Base-by-base conservation (phyloP, 2,888 invertebrate genomes). In the Synergus gifuensis region DNA sequence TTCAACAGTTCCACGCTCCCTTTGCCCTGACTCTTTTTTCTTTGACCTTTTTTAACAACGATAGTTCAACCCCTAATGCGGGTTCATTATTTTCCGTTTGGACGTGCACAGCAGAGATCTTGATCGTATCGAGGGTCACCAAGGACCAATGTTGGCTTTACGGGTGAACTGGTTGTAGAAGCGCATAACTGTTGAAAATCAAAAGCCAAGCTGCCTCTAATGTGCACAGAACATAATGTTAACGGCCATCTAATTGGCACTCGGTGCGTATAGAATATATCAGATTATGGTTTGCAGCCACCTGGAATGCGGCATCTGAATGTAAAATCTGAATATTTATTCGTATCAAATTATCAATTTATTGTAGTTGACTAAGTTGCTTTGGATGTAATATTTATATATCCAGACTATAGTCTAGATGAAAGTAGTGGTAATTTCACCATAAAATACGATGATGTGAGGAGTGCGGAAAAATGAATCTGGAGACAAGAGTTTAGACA, bases 221-320 rank as follows among this genome's bases (percentile, higher is more conserved):
- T 83, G 81, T 78, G 81, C 81, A 81, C 79, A 79, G 79, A 78
- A 84, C 80, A 84, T 83, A 87, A 87, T 87, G 87, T 85, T 87
- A 90, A 90, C 89, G 87, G 89, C 86, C 85, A 82, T 87, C 85
- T 89, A 90, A 90, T 90, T 90, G 89, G 85, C 83, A 86, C 88
- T 88, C 84, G 83, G 78, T 63, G 73, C 81, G 79, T 28, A 28
- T 28, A 28, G 84, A 84, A 86, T 89, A 22, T 60, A 60, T 60
- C 60, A 60, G 22, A 60, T 60, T 60, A 11, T 5, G 12, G 2
- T 12, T 60, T 60, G 12, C 22, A 22, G 60, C 60, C 60, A 60
- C 60, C 60, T 60, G 60, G 60, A 60, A 60, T 60, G 5, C 49
- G n/a, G 16, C 49, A 49, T 49, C 49, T n/a, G 5, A 49, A 49